Evolutionary conservation across 2,113 vertebrate species (phyloP).

Genomic region (Aptenodytes forsteri): DNA sequence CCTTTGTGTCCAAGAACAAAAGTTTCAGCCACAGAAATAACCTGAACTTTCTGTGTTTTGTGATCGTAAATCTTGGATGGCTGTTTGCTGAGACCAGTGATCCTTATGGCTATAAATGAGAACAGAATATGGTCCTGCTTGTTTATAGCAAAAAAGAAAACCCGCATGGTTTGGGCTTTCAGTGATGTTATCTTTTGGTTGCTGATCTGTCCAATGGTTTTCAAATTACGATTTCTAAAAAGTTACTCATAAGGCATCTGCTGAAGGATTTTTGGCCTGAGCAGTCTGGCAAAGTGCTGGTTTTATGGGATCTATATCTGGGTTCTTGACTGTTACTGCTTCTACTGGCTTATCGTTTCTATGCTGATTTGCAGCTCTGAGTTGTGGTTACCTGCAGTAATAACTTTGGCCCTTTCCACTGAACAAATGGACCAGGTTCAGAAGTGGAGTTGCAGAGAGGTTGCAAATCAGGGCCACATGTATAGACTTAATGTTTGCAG

Average conservation of each 20-base stretch:
- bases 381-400: constrained; percentile 52
- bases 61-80: constrained; percentile 15
- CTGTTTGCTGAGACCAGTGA: background rate
- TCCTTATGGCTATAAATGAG: background rate
- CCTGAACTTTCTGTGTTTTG: background rate
- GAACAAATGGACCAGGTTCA: constrained; percentile 32
- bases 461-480: constrained; percentile 52
- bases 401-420: constrained; percentile 7
- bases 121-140: background rate
- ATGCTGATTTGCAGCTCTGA: constrained; percentile 27
- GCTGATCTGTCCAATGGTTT: constrained; percentile 15
- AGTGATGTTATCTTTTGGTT: constrained; percentile 31
- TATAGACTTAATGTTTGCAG: background rate
- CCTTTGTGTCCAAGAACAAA: background rate
- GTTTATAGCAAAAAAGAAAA: background rate
- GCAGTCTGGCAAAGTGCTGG: background rate
- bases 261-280: constrained; percentile 50
- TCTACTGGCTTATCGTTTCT: background rate
- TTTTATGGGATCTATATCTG: constrained; percentile 3
- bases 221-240: constrained; percentile 29
- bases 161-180: background rate
- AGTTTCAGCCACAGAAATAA: background rate
- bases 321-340: background rate
- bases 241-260: constrained; percentile 22
- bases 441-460: background rate